Evolutionary conservation across 2,797 vertebrate species (phyloP).

Genomic region (Anolis apletophallus): DNA sequence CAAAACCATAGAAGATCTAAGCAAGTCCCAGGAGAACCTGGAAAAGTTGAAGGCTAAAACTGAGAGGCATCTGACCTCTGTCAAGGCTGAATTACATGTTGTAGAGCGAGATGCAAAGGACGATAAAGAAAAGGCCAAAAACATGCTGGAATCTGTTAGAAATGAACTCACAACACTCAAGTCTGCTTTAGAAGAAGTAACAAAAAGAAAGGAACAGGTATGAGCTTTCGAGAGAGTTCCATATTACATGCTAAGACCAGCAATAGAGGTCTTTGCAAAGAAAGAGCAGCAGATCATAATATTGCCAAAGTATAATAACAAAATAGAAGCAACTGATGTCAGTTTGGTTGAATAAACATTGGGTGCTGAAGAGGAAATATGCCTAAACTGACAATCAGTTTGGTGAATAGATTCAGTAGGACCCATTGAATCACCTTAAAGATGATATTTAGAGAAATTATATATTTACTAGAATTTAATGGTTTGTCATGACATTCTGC

Average conservation of each 20-base stretch:
- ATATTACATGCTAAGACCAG: too few species aligned
- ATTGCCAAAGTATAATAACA: background rate
- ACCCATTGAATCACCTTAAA: background rate
- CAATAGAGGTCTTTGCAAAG: background rate
- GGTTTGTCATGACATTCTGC: background rate
- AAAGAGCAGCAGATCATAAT: background rate
- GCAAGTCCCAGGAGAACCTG: constrained; percentile 81
- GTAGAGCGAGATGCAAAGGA: constrained; percentile 77
- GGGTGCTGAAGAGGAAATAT: background rate
- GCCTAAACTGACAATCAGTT: background rate
- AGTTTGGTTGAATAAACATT: background rate
- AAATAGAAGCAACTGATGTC: background rate
- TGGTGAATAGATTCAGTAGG: background rate
- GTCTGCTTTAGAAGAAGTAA: constrained; percentile 81
- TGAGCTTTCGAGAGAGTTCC: background rate
- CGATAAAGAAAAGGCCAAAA: constrained; percentile 77
- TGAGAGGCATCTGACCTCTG: constrained; percentile 80
- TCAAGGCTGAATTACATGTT: constrained; percentile 82
- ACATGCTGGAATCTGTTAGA: constrained; percentile 74
- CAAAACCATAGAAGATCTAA: constrained; percentile 85
- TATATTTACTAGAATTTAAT: background rate
- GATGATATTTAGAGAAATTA: background rate
- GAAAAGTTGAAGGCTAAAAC: constrained; percentile 84
- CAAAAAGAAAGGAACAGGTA: constrained; percentile 88
- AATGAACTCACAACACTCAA: constrained; percentile 76